A percentile compares a stretch with the other conserved stretches of the same genome.
These are phyloP conservation scores for Mormyrops attenuatus DNA, from an alignment of 2,797 vertebrate species.

Conservation along the genomic window DNA sequence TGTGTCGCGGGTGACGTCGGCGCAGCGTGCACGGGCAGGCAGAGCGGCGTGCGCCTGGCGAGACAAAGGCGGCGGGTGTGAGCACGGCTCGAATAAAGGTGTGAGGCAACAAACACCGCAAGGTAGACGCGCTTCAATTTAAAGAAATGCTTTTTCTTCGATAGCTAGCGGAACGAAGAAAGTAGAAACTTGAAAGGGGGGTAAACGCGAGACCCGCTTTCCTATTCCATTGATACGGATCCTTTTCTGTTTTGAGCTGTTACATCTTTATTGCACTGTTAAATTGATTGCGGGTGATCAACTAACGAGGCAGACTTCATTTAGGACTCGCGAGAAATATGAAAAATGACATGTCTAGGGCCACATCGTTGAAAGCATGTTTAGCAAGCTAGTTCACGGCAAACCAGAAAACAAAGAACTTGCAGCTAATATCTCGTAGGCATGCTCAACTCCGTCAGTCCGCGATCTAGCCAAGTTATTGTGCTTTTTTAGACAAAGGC, in stretches of 20 bases:
- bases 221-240: neutral
- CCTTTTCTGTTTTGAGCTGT: neutral
- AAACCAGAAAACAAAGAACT: constrained; percentile 18
- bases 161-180: neutral
- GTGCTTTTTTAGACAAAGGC: constrained; percentile 68
- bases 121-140: constrained; percentile 21
- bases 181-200: neutral
- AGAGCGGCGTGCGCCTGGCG: constrained; percentile 68
- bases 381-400: neutral
- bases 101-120: constrained; percentile 28
- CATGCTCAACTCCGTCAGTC: constrained; percentile 3
- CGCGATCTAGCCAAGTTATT: constrained; percentile 37
- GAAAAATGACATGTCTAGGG: neutral
- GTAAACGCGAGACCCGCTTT: constrained; percentile 20
- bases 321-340: neutral
- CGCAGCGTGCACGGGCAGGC: constrained; percentile 61
- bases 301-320: neutral
- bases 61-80: constrained; percentile 72
- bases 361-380: neutral
- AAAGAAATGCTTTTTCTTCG: constrained; percentile 24
- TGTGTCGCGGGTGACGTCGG: constrained; percentile 80
- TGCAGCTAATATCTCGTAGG: neutral
- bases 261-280: constrained; percentile 35
- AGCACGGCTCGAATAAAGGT: constrained; percentile 46
- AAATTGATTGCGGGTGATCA: constrained; percentile 35